These are phyloP conservation scores for Xestia ashworthii DNA, from an alignment of 2,888 invertebrate species.

Conservation along the genomic window DNA sequence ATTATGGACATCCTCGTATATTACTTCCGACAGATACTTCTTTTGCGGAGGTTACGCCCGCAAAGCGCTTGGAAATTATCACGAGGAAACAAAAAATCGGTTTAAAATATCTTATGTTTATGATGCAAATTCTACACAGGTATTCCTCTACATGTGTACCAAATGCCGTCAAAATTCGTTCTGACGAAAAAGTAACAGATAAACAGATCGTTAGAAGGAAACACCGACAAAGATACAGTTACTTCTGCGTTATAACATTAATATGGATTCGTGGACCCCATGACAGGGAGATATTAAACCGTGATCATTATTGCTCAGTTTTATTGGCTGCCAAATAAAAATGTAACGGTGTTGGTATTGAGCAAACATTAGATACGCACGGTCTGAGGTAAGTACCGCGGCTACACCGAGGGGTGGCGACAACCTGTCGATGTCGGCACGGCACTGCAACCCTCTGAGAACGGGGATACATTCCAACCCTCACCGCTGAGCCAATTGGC, in stretches of 20 bases:
- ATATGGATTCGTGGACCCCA: constrained; percentile 73
- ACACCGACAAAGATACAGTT: neutral
- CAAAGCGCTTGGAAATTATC: neutral
- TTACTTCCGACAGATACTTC: constrained; percentile 19
- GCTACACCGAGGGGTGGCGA: constrained; percentile 66
- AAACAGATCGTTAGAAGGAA: neutral
- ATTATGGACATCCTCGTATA: constrained; percentile 47
- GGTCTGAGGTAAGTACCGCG: constrained; percentile 57
- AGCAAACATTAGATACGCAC: constrained; percentile 72
- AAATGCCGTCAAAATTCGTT: neutral
- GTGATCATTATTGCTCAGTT: constrained; percentile 73
- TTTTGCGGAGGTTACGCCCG: neutral
- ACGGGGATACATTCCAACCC: constrained; percentile 55
- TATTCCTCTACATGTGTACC: neutral
- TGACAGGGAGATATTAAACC: constrained; percentile 68
- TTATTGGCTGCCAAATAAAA: constrained; percentile 75
- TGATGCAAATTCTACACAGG: neutral
- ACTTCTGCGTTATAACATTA: constrained; percentile 55
- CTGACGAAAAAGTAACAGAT: neutral
- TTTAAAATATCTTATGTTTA: neutral
- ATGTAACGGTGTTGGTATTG: constrained; percentile 72
- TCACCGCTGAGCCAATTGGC: constrained; percentile 63
- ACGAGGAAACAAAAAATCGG: neutral
- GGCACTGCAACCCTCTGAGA: constrained; percentile 68
- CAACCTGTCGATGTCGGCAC: constrained; percentile 76